Evolutionary conservation across 2,113 vertebrate species (phyloP), one percentile per base, ranked within the genome.

Genomic region (Bufo bufo): DNA sequence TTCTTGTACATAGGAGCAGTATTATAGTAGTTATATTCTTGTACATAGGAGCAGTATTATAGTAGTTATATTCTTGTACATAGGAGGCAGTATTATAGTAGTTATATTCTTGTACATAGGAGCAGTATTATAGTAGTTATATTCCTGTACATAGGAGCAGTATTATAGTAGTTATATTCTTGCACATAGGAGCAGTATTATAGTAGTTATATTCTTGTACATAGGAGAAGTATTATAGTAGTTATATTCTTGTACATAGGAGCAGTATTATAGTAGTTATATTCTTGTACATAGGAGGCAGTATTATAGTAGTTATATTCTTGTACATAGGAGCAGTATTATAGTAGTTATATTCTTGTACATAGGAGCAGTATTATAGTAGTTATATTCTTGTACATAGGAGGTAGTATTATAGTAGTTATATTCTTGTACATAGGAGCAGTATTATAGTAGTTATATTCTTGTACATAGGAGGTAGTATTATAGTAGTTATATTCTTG

Each of bases 151-250:
- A 14, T 14, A n/a, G 5, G 19, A 6, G 20, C 63, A 66, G 20
- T 66, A 66, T 66, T 66, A 66, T 66, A 66, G 65, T 66, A 66
- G 65, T 66, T 66, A 66, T 66, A 66, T 66, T 66, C 65, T 66
- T 66, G 65, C 23, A 66, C 4, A 66, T 66, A 66, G 65, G 65
- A 12, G 63, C 65, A 66, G n/a, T 66, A 65, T 66, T 66, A 66
- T 66, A 23, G 20, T 23, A 66, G 65, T 66, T 66, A 66, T 66
- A 66, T 66, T 66, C 65, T 66, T 66, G 65, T 66, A 66, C 11
- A 66, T 66, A 66, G 65, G 65, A 12, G 6, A 14, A 61, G 59
- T 61, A 61, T 61, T 61, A 61, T 61, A 61, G 59, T 61, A 61
- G 59, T 61, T 61, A 61, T 61, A 61, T 61, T 61, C 59, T 19